A percentile compares a stretch with the other conserved stretches of the same genome.
Evolutionary conservation across 2,797 vertebrate genomes (phyloP).

Genomic region (Chloroceryle inda): DNA sequence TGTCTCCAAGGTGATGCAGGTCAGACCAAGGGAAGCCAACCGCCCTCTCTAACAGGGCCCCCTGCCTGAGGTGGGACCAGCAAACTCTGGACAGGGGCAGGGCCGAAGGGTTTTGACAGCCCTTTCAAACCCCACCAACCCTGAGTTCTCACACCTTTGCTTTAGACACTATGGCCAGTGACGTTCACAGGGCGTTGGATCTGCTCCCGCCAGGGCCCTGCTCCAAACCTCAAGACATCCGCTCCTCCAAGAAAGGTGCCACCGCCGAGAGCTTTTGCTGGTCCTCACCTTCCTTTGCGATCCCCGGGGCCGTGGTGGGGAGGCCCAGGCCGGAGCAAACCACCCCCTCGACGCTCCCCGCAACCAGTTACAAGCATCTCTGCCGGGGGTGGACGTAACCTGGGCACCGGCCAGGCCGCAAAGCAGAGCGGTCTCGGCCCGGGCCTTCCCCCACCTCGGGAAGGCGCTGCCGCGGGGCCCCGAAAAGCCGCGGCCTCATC

Average conservation of each 20-base stretch:
- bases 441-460: background rate
- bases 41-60: background rate
- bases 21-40: background rate
- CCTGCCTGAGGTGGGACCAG: background rate
- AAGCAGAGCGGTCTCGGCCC: background rate
- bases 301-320: too few relatives aligned
- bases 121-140: too few relatives aligned
- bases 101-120: too few relatives aligned
- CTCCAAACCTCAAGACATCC: too few relatives aligned
- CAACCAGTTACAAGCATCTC: background rate
- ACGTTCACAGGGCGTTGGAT: too few relatives aligned
- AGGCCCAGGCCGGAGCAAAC: background rate
- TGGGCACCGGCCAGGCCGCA: background rate
- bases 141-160: too few relatives aligned
- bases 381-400: background rate
- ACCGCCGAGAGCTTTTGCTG: too few relatives aligned
- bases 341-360: too few relatives aligned
- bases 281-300: background rate
- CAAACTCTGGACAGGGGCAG: too few relatives aligned
- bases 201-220: too few relatives aligned
- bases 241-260: too few relatives aligned
- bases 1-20: background rate
- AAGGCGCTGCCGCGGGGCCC: background rate
- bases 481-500: background rate
- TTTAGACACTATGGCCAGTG: too few relatives aligned